A percentile compares a stretch with the other conserved stretches of the same genome.
phyloP scores from a whole-genome alignment of 2,113 vertebrate species.

The Lates calcarifer region DNA sequence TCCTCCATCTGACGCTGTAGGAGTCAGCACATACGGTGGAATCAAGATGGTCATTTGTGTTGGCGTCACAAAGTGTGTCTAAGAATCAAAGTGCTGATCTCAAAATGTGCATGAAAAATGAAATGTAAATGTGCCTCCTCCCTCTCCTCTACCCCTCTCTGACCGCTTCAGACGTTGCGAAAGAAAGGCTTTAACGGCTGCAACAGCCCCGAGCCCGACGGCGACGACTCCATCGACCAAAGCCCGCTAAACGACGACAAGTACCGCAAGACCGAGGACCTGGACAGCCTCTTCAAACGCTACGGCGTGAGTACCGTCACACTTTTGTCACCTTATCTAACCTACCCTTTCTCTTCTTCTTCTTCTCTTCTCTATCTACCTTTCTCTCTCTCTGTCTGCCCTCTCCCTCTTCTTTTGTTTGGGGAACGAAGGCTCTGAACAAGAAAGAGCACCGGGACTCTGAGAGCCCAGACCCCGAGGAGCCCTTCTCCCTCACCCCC shows the following conservation, averaged over 20 bases:
- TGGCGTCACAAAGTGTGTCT: constrained; percentile 15
- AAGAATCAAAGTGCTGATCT: constrained; percentile 6
- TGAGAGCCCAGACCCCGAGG: constrained; percentile 97
- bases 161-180: constrained; percentile 92
- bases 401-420: constrained; percentile 61
- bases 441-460: constrained; percentile 99
- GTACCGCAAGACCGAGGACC: constrained; percentile 95
- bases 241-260: constrained; percentile 97
- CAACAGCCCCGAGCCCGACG: constrained; percentile 97
- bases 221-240: constrained; percentile 98
- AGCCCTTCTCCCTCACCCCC: constrained; percentile 97
- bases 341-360: constrained; percentile 76
- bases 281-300: constrained; percentile 97
- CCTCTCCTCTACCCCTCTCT: constrained; percentile 77
- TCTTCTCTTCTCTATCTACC: constrained; percentile 66
- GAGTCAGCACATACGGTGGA: constrained; percentile 14
- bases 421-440: constrained; percentile 92
- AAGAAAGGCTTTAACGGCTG: constrained; percentile 99
- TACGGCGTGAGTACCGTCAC: constrained; percentile 93
- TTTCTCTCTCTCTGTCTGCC: constrained; percentile 37
- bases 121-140: constrained; percentile 73
- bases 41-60: constrained; percentile 40
- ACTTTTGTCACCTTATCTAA: constrained; percentile 79
- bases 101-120: constrained; percentile 41
- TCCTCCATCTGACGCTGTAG: constrained; percentile 47